Conservation (phyloP, 2,888 invertebrate species). For the Erannis defoliaria region DNA sequence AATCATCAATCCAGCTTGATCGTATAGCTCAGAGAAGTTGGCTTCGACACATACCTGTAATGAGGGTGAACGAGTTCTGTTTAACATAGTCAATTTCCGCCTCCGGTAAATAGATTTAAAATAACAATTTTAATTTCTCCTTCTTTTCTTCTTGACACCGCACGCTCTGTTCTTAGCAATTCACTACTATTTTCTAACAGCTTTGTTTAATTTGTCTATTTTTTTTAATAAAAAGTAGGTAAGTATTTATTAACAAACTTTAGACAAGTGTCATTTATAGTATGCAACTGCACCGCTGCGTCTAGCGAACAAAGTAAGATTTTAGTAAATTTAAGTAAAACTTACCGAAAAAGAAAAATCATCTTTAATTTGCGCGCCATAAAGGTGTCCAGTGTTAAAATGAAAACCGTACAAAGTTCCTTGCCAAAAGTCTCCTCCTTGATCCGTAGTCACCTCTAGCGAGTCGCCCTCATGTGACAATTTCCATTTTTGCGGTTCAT, state of each 20-base stretch:
- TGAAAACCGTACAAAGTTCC: slow-evolving; percentile 70
- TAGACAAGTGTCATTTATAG: no score
- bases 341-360: slow-evolving; percentile 70
- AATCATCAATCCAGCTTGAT: slow-evolving; percentile 78
- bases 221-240: no score
- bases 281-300: no score
- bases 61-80: neutral
- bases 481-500: slow-evolving; percentile 67
- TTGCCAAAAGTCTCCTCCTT: slow-evolving; percentile 76
- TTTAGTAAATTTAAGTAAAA: neutral
- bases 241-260: no score
- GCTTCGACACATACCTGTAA: slow-evolving; percentile 70
- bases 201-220: no score
- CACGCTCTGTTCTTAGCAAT: no score
- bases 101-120: neutral
- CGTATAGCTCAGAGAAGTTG: slow-evolving; percentile 68
- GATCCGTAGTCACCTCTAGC: slow-evolving; percentile 63
- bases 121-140: neutral
- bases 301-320: neutral
- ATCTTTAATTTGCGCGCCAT: slow-evolving; percentile 60
- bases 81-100: neutral
- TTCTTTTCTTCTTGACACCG: no score
- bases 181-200: no score
- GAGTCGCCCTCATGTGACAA: slow-evolving; percentile 39
- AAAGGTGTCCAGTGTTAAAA: slow-evolving; percentile 69